Evolutionary conservation across 2,888 invertebrate genomes (phyloP), one percentile per base, ranked within the genome.

Genomic region (Diloba caeruleocephala): DNA sequence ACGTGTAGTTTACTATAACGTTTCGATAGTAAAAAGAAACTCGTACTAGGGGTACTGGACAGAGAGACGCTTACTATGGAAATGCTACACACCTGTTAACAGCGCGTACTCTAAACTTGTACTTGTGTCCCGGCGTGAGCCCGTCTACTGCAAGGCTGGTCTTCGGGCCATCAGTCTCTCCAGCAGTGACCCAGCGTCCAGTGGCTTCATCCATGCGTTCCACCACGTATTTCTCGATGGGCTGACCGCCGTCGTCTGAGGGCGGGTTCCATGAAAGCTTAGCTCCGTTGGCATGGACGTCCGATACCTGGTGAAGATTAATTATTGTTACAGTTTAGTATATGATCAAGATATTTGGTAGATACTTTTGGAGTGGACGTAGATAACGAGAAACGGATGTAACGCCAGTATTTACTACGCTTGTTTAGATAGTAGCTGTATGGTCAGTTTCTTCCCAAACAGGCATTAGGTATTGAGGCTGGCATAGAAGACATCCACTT

Each of bases 41-140:
- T n/a, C n/a, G n/a, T n/a, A n/a, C n/a, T n/a, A n/a, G n/a, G n/a
- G n/a, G n/a, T n/a, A n/a, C n/a, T n/a, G n/a, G n/a, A n/a, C n/a
- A n/a, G n/a, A n/a, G n/a, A n/a, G n/a, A n/a, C n/a, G n/a, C n/a
- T n/a, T n/a, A 4, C 1, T 12, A 12, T 6, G 9, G 12, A 13
- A 12, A 12, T 28, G 2, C 48, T 43, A 62, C 75, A 61, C 1
- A 93, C 84, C 98, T 97, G 85, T 99, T 99, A 46, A 98, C 98
- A 17, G 99, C 99, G 52, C 97, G 95, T 0, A 99, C 99, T 48
- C 99, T 94, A 95, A 99, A 99, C 93, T 99, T 99, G 93, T 99
- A 99, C 86, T 98, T 98, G 81, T 99, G 98, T 67, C 98, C 98
- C 0, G 98, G 98, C 29, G 95, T 96, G 0, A 99, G 94, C 0